These are phyloP conservation scores for Neomicropteryx cornuta DNA, from an alignment of 1,140 invertebrate species.

Conservation along the genomic window DNA sequence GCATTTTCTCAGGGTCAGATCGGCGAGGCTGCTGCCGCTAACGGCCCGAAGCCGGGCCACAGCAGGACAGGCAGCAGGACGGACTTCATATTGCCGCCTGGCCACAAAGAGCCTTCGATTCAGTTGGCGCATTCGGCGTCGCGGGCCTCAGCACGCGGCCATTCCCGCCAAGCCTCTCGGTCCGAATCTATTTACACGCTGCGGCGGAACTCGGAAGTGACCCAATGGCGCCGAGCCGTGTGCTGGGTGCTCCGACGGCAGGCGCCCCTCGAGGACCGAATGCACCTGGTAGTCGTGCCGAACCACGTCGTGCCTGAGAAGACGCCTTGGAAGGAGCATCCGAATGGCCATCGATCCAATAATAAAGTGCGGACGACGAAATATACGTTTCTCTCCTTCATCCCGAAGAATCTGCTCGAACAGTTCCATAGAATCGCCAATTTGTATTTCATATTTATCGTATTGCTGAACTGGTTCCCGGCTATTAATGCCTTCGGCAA, in stretches of 20 bases:
- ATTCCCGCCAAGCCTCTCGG: conserved; percentile 53
- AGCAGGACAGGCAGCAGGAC: conserved; percentile 73
- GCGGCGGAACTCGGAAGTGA: conserved; percentile 53
- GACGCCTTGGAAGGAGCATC: conserved; percentile 65
- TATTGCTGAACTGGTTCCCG: conserved; percentile 90
- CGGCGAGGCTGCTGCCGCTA: conserved; percentile 39
- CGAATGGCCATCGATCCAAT: conserved; percentile 66
- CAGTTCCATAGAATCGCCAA: conserved; percentile 97
- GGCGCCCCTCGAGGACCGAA: conserved; percentile 51
- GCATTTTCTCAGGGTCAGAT: conserved; percentile 81
- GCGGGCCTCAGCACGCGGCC: conserved; percentile 42
- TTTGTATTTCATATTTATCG: conserved; percentile 96
- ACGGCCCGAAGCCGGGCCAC: conserved; percentile 48
- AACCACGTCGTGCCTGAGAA: conserved; percentile 73
- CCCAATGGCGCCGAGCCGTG: conserved; percentile 54
- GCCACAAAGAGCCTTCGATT: conserved; percentile 48
- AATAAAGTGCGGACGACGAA: conserved; percentile 93
- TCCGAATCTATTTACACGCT: conserved; percentile 85
- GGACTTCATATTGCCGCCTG: conserved; percentile 76
- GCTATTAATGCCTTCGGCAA: conserved; percentile 91
- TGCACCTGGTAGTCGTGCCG: conserved; percentile 62
- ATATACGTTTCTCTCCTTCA: conserved; percentile 87
- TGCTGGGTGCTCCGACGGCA: conserved; percentile 48
- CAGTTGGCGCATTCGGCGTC: conserved; percentile 35
- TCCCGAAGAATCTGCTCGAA: conserved; percentile 94